A percentile compares a stretch with the other conserved stretches of the same genome.
These are phyloP conservation scores for Phalanger gymnotis DNA, from an alignment of 2,797 vertebrate genomes.

Conservation along the genomic window DNA sequence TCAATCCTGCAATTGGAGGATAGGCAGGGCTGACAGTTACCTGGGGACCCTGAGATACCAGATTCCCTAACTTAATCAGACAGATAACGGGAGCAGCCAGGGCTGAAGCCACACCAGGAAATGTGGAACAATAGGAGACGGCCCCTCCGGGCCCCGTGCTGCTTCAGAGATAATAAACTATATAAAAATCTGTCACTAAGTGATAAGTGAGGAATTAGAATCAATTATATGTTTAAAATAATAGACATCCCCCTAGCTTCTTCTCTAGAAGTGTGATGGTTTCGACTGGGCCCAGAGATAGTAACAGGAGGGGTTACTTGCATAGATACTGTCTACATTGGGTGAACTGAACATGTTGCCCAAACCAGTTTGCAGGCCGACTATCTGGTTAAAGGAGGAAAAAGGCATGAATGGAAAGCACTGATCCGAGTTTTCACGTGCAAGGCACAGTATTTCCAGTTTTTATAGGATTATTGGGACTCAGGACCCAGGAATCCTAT, in stretches of 20 bases:
- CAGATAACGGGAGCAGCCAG: conserved; percentile 80
- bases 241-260: conserved; percentile 77
- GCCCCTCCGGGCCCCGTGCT: conserved; percentile 77
- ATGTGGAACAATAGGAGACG: conserved; percentile 76
- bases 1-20: conserved; percentile 66
- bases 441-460: neutral
- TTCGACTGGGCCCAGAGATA: conserved; percentile 70
- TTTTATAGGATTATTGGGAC: neutral
- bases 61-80: conserved; percentile 86
- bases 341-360: neutral
- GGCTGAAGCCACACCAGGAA: conserved; percentile 78
- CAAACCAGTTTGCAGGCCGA: neutral
- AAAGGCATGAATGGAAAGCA: neutral
- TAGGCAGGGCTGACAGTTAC: conserved; percentile 70
- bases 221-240: conserved; percentile 88
- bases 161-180: conserved; percentile 84
- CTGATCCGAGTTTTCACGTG: neutral
- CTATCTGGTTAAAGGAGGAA: neutral
- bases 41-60: conserved; percentile 80
- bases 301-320: conserved; percentile 48
- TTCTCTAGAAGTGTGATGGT: conserved; percentile 68
- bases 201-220: conserved; percentile 88
- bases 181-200: conserved; percentile 85
- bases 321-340: rapidly evolving
- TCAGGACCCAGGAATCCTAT: neutral